Conservation (phyloP, 2,113 vertebrate genomes). For the Camelus bactrianus region DNA sequence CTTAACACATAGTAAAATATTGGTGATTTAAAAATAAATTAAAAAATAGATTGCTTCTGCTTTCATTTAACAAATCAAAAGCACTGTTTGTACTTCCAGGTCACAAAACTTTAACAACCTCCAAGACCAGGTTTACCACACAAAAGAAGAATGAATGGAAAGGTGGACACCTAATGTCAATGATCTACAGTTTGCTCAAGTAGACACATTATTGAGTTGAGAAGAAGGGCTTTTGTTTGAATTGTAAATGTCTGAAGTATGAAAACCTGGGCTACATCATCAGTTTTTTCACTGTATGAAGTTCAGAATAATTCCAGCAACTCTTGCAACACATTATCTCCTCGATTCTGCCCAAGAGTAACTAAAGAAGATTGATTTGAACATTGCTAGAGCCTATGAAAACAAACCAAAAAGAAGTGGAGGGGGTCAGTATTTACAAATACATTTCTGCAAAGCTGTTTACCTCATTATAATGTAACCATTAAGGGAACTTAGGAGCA, state of each 20-base stretch:
- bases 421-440: not conserved
- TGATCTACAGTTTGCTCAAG: not conserved
- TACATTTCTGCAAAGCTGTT: not conserved
- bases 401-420: not conserved
- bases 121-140: not conserved
- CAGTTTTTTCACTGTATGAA: not conserved
- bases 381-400: not conserved
- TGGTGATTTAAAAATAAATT: not conserved
- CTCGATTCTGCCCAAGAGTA: not conserved
- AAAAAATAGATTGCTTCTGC: not conserved
- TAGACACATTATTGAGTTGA: slow-evolving; percentile 9
- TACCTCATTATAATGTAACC: not conserved
- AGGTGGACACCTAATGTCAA: not conserved
- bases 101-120: not conserved
- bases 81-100: not conserved
- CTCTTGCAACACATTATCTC: not conserved
- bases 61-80: slow-evolving; percentile 16
- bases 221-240: not conserved
- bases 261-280: not conserved
- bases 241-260: slow-evolving; percentile 3
- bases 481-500: not conserved
- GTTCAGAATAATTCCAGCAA: slow-evolving; percentile 40
- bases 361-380: not conserved
- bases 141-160: not conserved
- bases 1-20: not conserved